Base-by-base conservation (phyloP, 1,140 invertebrate genomes). In the Pogonognathellus flavescens region DNA sequence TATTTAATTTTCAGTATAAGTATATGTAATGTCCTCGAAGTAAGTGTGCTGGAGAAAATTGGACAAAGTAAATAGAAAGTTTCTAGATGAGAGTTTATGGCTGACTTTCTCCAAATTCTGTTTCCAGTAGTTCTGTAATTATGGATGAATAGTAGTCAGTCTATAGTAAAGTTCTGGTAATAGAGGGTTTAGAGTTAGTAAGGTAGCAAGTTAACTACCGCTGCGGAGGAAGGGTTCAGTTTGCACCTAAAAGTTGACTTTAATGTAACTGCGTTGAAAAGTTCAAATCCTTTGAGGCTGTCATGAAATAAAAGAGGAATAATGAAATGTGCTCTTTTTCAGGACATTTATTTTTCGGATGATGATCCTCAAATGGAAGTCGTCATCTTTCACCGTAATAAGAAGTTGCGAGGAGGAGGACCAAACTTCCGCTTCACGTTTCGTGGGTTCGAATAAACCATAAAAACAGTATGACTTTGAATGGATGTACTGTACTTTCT, bases 331-430 rank as follows among this genome's bases (percentile, higher is more conserved):
- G 41, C 83, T 80, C 57, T 89, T 92, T 92, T 86, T 76, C 90
- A 95, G 93, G 95, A 95, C 90, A 90, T 97, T 0, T 93, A 93
- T 60, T 95, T 95, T 49, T 94, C 95, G 83, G 93, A 94, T 18
- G 91, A 93, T 11, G 95, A 96, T 90, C 92, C 93, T 3, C 93
- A 94, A 88, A 91, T 99, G 70, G 93, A 91, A 57, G 94, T 99
- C 18, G 94, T 92, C 1, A 92, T 94, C 41, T 99, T 99, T 90
- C 94, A 96, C 87, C 92, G 18, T 76, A 70, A 76, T 49, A 76
- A 76, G 98, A 86, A 94, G 91, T 41, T 95, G 92, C 90, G 97
- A 99, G 55, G 97, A 99, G 41, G 52, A 80, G 72, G 52, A 80
- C 6, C 18, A 16, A 16, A 80, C 13, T 20, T 20, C 18, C 13